A percentile compares a stretch with the other conserved stretches of the same genome.
phyloP scores from a whole-genome alignment of 2,797 vertebrate genomes.

The Tadarida brasiliensis region DNA sequence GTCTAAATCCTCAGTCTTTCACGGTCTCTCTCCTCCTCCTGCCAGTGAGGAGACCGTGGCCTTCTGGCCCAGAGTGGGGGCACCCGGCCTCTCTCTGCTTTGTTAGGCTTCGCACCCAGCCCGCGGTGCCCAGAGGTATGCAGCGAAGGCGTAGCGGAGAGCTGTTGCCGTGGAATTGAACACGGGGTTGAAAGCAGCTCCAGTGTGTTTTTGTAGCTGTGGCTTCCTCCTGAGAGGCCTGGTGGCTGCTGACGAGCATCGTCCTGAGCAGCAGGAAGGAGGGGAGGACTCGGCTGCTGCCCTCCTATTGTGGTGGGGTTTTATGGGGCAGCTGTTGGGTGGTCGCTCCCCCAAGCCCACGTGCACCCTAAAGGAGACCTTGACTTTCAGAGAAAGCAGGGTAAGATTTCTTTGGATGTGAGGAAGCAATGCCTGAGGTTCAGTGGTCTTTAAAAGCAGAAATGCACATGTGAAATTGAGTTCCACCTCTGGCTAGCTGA shows the following conservation, averaged over 20 bases:
- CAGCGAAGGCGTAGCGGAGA: slow-evolving; percentile 1
- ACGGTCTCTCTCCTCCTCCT: neutral
- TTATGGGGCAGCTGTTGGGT: slow-evolving; percentile 46
- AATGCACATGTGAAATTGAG: neutral
- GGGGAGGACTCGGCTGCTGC: neutral
- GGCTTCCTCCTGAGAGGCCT: slow-evolving; percentile 22
- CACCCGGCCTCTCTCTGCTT: slow-evolving; percentile 65
- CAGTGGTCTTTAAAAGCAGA: neutral
- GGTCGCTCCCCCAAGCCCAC: neutral
- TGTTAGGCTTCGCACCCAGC: neutral
- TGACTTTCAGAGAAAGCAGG: neutral
- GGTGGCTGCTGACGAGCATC: neutral
- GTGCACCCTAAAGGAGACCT: neutral
- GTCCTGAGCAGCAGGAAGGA: neutral
- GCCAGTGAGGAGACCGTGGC: neutral
- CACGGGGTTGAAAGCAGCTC: slow-evolving; percentile 36
- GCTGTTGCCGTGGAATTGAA: neutral
- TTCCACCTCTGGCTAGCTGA: neutral
- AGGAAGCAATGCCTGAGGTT: neutral
- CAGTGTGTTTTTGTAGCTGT: neutral
- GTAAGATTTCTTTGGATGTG: neutral
- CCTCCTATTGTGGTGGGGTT: neutral
- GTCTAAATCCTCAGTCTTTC: neutral
- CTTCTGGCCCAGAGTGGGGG: neutral
- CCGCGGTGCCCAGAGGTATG: neutral